Conservation (phyloP, 2,113 vertebrate species). For the Salvelinus namaycush region DNA sequence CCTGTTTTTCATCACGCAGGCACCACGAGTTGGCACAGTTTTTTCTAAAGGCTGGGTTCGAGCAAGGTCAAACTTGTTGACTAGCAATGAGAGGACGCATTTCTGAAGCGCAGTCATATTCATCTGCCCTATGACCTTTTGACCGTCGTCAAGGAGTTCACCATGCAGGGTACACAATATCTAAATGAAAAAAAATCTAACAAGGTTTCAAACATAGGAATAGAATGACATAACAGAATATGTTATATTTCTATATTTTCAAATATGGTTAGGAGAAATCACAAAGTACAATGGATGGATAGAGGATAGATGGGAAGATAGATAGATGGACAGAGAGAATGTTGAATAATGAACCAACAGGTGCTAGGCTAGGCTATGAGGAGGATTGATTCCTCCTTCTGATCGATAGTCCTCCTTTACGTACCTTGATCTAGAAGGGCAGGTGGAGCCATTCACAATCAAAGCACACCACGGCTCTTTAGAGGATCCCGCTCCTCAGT, state of each 20-base stretch:
- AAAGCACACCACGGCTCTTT: slow-evolving; percentile 57
- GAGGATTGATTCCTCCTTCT: slow-evolving; percentile 58
- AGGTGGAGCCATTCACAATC: slow-evolving; percentile 54
- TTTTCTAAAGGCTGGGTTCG: slow-evolving; percentile 11
- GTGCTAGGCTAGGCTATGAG: slow-evolving; percentile 35
- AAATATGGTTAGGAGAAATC: no score
- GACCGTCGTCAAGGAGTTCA: slow-evolving; percentile 36
- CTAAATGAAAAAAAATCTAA: no score
- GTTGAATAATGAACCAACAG: slow-evolving; percentile 67
- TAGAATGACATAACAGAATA: no score
- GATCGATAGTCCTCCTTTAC: slow-evolving; percentile 60
- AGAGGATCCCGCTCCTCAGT: slow-evolving; percentile 34
- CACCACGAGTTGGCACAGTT: neutral
- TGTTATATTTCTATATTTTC: no score
- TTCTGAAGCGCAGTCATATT: slow-evolving; percentile 32
- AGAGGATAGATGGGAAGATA: slow-evolving; percentile 45
- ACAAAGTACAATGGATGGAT: neutral
- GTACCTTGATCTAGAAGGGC: slow-evolving; percentile 62
- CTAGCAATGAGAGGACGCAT: slow-evolving; percentile 22
- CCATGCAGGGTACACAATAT: no score
- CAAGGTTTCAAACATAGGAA: no score
- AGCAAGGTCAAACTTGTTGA: slow-evolving; percentile 1
- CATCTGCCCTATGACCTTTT: slow-evolving; percentile 6
- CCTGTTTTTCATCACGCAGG: slow-evolving; percentile 5
- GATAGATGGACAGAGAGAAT: slow-evolving; percentile 36